Conservation (phyloP, 2,888 invertebrate species). For the Beris morrisii region DNA sequence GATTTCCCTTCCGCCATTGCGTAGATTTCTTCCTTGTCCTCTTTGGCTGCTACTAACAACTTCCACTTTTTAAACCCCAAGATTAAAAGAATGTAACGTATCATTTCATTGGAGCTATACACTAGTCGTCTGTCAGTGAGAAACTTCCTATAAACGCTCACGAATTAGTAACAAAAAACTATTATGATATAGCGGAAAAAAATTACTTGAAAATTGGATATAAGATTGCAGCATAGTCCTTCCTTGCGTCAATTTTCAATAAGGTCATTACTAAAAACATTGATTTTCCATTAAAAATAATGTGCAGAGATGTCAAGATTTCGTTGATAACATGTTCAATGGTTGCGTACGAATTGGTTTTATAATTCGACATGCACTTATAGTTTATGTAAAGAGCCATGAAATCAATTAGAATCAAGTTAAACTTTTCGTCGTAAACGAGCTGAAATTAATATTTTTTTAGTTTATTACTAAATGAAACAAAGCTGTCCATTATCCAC, state of each 20-base stretch:
- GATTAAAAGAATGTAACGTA: no score
- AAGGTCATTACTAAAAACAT: constrained; percentile 6
- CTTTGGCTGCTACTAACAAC: no score
- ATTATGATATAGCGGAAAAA: no score
- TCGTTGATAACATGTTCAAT: background rate
- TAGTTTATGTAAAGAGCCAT: constrained; percentile 15
- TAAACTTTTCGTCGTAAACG: constrained; percentile 13
- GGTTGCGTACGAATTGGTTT: background rate
- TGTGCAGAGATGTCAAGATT: constrained; percentile 8
- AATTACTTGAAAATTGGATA: background rate
- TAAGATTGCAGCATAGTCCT: background rate
- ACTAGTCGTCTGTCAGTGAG: no score
- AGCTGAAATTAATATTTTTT: background rate
- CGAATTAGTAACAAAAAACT: no score
- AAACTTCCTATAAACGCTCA: no score
- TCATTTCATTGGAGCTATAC: no score
- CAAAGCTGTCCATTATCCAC: no score
- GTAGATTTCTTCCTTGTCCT: no score
- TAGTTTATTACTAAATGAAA: no score
- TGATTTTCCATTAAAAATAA: constrained; percentile 9
- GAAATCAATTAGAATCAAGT: constrained; percentile 12
- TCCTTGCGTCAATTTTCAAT: background rate
- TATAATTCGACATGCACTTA: background rate
- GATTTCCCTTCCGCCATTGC: no score
- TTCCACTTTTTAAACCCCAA: no score